phyloP scores from a whole-genome alignment of 2,113 vertebrate species.

The Saguinus midas region DNA sequence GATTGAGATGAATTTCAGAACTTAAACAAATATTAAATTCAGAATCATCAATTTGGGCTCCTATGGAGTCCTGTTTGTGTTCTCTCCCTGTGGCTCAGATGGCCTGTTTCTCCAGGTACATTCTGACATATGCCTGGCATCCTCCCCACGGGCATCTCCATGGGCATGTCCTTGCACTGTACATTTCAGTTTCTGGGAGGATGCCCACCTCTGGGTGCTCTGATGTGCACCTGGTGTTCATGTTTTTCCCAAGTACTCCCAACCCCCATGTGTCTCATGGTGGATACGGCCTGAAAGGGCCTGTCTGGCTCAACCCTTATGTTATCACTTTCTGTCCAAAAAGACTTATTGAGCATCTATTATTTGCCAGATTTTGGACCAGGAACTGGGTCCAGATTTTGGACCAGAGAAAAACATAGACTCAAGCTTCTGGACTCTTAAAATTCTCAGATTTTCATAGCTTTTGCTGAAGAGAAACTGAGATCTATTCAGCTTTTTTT shows the following conservation, averaged over 20 bases:
- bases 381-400: not conserved
- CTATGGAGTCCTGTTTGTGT: not conserved
- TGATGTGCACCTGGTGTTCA: not conserved
- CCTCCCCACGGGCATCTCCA: not conserved
- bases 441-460: not conserved
- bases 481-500: not conserved
- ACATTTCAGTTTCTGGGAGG: not conserved
- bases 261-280: accelerated
- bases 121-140: not conserved
- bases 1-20: not conserved
- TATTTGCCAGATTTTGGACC: not conserved
- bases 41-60: not conserved
- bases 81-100: not conserved
- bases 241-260: accelerated
- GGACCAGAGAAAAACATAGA: not conserved
- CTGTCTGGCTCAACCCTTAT: not conserved
- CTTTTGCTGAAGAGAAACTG: not conserved
- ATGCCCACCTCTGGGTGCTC: not conserved
- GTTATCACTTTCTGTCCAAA: not conserved
- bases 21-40: not conserved
- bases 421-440: not conserved
- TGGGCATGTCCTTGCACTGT: not conserved
- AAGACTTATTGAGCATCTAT: not conserved
- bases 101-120: not conserved
- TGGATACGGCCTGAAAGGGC: not conserved